phyloP scores from a whole-genome alignment of 2,113 vertebrate genomes.

The Erinaceus europaeus region DNA sequence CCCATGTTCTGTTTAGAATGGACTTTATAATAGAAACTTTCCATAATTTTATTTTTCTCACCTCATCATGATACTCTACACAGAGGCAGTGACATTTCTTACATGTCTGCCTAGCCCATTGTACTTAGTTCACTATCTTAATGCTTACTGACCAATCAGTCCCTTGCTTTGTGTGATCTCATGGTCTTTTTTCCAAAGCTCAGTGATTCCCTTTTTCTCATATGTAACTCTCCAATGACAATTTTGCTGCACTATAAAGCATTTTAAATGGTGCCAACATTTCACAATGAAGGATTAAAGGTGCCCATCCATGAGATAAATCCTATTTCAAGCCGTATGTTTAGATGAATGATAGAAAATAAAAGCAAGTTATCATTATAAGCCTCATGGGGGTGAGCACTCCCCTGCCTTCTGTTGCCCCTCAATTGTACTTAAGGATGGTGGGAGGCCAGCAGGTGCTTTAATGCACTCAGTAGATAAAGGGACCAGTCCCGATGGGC shows the following conservation, averaged over 20 bases:
- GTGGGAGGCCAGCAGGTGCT: background rate
- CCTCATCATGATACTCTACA: background rate
- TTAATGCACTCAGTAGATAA: conserved; percentile 10
- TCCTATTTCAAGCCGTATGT: conserved; percentile 33
- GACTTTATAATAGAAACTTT: background rate
- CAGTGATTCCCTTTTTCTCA: background rate
- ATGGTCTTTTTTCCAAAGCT: background rate
- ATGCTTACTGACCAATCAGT: background rate
- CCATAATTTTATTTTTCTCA: background rate
- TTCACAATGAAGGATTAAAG: conserved; percentile 32
- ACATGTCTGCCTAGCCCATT: background rate
- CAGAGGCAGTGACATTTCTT: background rate
- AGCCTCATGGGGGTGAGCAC: background rate
- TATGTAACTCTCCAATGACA: background rate
- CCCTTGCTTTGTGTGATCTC: conserved; percentile 7
- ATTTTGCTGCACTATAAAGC: background rate
- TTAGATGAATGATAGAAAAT: conserved; percentile 38
- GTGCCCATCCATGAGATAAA: background rate
- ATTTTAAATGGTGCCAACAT: conserved; percentile 45
- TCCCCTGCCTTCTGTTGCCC: background rate
- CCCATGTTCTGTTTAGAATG: background rate
- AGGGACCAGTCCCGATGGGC: background rate
- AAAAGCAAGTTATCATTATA: background rate
- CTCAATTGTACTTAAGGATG: background rate
- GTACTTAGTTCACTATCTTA: background rate